phyloP scores from a whole-genome alignment of 2,888 invertebrate species.

The Drosophila colorata region DNA sequence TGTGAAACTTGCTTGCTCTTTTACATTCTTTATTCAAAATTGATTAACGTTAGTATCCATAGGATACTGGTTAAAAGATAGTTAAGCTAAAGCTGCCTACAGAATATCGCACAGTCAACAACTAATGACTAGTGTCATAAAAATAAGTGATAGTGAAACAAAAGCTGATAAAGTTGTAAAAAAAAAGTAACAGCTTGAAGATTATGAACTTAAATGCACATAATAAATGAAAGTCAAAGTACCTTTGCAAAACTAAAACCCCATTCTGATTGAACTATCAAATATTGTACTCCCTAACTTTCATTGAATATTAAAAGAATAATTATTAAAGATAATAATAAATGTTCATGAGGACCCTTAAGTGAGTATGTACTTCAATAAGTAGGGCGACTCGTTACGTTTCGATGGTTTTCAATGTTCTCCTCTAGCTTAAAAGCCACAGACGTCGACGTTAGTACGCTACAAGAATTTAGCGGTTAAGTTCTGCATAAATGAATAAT shows the following conservation, averaged over 20 bases:
- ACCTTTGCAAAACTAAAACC: no score
- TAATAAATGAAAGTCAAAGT: constrained; percentile 1
- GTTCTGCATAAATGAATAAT: constrained; percentile 81
- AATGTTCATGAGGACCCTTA: constrained; percentile 43
- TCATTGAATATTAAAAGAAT: not conserved
- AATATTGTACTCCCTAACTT: no score
- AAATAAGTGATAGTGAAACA: no score
- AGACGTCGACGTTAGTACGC: constrained; percentile 31
- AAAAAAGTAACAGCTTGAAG: no score
- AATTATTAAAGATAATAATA: not conserved
- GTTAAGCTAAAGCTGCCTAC: no score
- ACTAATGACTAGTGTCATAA: no score
- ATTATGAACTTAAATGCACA: not conserved
- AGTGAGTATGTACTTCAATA: constrained; percentile 13
- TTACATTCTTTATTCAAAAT: no score
- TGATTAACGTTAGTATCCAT: not conserved
- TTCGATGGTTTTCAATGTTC: constrained; percentile 51
- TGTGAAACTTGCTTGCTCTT: constrained; percentile 5
- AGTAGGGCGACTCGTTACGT: constrained; percentile 57
- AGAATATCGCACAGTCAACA: no score
- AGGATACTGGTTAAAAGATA: no score
- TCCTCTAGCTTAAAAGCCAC: constrained; percentile 34
- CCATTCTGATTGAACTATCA: no score
- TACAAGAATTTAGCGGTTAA: constrained; percentile 71
- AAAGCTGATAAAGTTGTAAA: no score